phyloP scores from a whole-genome alignment of 2,113 vertebrate genomes.

The Cyprinus carpio region DNA sequence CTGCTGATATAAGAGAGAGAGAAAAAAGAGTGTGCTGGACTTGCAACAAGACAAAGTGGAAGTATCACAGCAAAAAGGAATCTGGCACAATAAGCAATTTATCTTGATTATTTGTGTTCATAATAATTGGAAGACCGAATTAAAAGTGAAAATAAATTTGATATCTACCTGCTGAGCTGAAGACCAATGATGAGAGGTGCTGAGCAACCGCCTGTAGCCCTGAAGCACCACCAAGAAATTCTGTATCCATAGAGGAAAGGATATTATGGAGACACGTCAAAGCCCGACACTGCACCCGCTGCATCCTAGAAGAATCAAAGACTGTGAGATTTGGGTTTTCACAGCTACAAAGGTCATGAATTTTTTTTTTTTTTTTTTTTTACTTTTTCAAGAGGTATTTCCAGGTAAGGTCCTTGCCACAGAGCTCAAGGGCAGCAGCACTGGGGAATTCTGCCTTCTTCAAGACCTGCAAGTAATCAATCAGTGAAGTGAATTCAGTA shows the following conservation, averaged over 20 bases:
- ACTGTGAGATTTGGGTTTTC: neutral
- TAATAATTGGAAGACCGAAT: neutral
- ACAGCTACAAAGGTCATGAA: neutral
- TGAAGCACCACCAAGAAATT: slow-evolving; percentile 83
- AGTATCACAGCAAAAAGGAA: no score
- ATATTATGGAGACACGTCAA: slow-evolving; percentile 92
- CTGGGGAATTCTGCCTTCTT: slow-evolving; percentile 89
- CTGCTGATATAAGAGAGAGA: no score
- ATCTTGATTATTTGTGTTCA: no score
- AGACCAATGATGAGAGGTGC: slow-evolving; percentile 86
- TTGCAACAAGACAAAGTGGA: no score
- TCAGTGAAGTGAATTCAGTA: neutral
- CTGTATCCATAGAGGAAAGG: slow-evolving; percentile 85
- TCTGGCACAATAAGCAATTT: no score
- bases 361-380: slow-evolving; percentile 60
- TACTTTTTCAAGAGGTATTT: slow-evolving; percentile 90
- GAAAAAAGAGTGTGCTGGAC: no score
- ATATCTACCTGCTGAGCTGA: slow-evolving; percentile 80
- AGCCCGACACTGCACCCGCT: slow-evolving; percentile 87
- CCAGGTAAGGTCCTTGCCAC: slow-evolving; percentile 80
- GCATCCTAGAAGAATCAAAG: slow-evolving; percentile 77
- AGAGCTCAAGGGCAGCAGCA: slow-evolving; percentile 80
- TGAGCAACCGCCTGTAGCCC: slow-evolving; percentile 88
- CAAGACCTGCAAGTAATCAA: slow-evolving; percentile 78
- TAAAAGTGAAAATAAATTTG: neutral